Conservation (phyloP, 2,888 invertebrate genomes). For the Eupeodes latifasciatus region DNA sequence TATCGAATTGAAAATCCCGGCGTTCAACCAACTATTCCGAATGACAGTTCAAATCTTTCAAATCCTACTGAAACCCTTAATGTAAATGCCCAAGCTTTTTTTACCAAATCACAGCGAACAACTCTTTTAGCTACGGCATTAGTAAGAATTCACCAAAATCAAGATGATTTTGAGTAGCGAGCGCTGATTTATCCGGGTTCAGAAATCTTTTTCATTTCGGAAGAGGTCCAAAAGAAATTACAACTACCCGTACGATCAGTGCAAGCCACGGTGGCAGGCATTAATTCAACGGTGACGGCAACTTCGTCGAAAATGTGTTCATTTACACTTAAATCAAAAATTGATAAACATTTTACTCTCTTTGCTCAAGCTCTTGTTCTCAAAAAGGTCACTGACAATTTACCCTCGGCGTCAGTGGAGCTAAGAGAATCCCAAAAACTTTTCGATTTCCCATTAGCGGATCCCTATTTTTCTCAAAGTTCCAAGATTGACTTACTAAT, state of each 20-base stretch:
- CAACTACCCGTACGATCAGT: no score
- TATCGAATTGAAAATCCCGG: neutral
- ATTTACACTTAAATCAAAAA: neutral
- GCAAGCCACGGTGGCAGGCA: neutral
- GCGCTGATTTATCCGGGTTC: neutral
- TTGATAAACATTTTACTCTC: no score
- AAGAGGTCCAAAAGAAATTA: no score
- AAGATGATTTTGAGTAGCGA: neutral
- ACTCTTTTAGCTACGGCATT: neutral
- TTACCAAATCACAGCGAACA: neutral
- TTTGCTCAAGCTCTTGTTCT: no score
- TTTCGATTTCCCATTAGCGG: no score
- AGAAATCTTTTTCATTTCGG: no score
- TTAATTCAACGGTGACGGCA: no score
- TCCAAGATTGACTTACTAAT: no score
- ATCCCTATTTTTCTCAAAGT: no score
- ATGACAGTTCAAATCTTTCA: neutral
- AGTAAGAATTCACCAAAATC: neutral
- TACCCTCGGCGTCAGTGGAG: neutral
- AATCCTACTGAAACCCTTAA: neutral
- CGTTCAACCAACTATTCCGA: neutral
- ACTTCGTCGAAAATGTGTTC: neutral
- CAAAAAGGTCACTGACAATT: no score
- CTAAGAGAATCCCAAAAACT: no score
- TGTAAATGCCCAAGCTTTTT: no score